These are phyloP conservation scores for Leuciscus waleckii DNA, from an alignment of 2,797 vertebrate species.

Conservation along the genomic window DNA sequence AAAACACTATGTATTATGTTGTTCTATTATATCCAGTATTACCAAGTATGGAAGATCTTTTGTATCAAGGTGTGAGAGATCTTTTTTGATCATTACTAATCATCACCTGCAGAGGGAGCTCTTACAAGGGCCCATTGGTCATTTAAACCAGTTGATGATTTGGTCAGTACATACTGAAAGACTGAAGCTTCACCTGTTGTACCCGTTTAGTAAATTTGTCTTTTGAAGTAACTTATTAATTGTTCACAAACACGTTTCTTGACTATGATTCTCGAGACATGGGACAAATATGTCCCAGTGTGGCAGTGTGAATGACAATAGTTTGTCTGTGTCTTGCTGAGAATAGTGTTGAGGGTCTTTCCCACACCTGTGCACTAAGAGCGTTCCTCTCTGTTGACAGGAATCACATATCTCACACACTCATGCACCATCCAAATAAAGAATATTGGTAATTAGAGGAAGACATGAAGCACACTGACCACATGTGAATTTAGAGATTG, in stretches of 20 bases:
- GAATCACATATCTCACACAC: background rate
- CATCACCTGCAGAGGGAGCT: constrained; percentile 72
- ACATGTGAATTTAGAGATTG: constrained; percentile 8
- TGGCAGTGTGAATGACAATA: constrained; percentile 4
- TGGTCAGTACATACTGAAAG: constrained; percentile 45
- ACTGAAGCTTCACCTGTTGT: background rate
- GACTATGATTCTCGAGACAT: background rate
- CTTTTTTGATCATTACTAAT: constrained; percentile 48
- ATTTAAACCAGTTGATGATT: constrained; percentile 29
- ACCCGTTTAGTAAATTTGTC: background rate
- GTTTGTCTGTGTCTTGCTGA: constrained; percentile 24
- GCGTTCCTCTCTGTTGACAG: constrained; percentile 24
- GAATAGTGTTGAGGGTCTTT: constrained; percentile 24
- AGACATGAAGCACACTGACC: constrained; percentile 9
- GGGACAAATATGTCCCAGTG: background rate
- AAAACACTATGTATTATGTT: background rate
- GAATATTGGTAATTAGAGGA: constrained; percentile 4
- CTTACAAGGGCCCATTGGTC: constrained; percentile 58
- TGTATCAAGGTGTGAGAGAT: background rate
- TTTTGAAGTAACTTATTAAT: background rate
- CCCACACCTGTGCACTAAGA: constrained; percentile 40
- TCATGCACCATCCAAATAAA: constrained; percentile 38
- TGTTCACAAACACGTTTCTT: background rate
- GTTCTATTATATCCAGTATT: background rate
- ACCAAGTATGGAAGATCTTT: background rate